These are phyloP conservation scores for Takifugu flavidus DNA, from an alignment of 2,113 vertebrate species.

Conservation along the genomic window DNA sequence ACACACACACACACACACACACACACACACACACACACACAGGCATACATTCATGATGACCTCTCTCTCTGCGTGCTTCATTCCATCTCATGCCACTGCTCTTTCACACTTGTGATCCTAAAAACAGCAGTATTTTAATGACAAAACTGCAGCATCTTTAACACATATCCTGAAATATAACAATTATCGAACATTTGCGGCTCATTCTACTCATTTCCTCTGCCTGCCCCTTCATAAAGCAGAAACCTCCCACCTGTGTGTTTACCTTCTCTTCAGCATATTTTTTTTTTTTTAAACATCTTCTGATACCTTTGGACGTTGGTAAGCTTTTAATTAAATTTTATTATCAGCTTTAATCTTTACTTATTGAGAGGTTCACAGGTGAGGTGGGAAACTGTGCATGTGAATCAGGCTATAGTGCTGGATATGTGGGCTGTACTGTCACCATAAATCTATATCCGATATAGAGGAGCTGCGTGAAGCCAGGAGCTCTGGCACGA, in stretches of 20 bases:
- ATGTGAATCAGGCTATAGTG: not conserved
- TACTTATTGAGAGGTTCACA: no score
- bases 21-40: constrained; percentile 7
- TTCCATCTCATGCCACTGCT: constrained; percentile 2
- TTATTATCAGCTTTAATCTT: no score
- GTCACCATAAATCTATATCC: constrained; percentile 16
- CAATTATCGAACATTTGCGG: no score
- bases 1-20: constrained; percentile 5
- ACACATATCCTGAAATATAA: no score
- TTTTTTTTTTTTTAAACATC: no score
- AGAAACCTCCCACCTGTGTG: no score
- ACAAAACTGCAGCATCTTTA: not conserved
- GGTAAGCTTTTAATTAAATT: no score
- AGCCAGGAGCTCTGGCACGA: not conserved
- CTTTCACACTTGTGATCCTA: not conserved
- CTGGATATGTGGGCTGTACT: not conserved
- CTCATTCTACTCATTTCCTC: no score
- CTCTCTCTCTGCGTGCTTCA: not conserved
- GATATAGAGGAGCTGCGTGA: not conserved
- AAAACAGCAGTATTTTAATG: not conserved
- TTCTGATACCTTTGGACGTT: no score
- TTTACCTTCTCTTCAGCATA: no score
- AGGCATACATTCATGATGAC: constrained; percentile 31
- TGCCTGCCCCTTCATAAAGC: no score
- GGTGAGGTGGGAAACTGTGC: not conserved